These are phyloP conservation scores for Sisor rabdophorus DNA, from an alignment of 2,113 vertebrate genomes.

Conservation along the genomic window DNA sequence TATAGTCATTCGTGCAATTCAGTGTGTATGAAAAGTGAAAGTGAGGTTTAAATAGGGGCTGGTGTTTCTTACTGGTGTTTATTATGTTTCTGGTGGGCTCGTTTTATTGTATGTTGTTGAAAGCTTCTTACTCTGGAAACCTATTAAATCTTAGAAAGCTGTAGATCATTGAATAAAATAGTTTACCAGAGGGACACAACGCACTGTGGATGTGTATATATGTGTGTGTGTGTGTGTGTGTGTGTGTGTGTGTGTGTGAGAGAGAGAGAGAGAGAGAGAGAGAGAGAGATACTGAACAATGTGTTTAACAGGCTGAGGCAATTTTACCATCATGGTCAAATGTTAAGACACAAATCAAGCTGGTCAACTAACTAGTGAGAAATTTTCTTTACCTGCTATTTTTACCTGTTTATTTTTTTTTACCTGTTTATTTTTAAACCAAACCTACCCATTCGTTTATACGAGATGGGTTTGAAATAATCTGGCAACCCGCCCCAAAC, in stretches of 20 bases:
- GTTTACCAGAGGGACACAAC: not conserved
- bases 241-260: no score
- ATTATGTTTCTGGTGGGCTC: not conserved
- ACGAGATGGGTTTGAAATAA: not conserved
- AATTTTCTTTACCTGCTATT: not conserved
- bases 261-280: no score
- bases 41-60: not conserved
- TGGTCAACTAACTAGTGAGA: not conserved
- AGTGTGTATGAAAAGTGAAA: not conserved
- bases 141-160: no score
- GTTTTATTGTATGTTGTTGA: not conserved
- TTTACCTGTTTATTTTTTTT: no score
- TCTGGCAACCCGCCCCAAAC: not conserved
- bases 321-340: not conserved
- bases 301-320: not conserved
- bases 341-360: not conserved
- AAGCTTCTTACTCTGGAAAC: not conserved
- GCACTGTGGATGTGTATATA: not conserved
- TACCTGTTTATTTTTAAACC: not conserved
- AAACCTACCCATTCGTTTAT: not conserved
- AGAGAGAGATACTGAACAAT: no score
- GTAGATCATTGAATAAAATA: not conserved
- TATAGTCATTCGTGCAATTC: not conserved
- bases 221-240: no score
- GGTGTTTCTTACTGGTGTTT: no score